phyloP scores from a whole-genome alignment of 1,140 invertebrate species.

The Drosophila bipectinata region DNA sequence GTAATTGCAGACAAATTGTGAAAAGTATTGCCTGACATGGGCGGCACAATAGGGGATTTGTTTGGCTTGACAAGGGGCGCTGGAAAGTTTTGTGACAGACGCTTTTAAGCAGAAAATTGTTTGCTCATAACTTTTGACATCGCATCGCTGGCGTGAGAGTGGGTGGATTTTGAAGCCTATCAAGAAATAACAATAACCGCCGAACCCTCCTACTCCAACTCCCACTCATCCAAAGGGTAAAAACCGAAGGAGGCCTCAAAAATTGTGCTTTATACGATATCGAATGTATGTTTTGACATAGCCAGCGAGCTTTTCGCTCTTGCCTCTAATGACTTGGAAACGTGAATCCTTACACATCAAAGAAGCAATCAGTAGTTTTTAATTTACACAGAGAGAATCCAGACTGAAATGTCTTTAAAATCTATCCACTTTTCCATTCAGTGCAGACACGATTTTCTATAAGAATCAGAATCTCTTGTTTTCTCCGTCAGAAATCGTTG shows the following conservation, averaged over 20 bases:
- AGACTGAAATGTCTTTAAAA: not conserved
- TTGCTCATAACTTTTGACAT: constrained; percentile 75
- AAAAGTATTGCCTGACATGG: constrained; percentile 51
- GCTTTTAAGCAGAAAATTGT: constrained; percentile 81
- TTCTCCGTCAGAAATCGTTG: constrained; percentile 13
- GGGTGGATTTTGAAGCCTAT: constrained; percentile 33
- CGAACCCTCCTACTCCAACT: not conserved
- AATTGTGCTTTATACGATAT: constrained; percentile 30
- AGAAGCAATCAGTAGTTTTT: not conserved
- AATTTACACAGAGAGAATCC: constrained; percentile 7
- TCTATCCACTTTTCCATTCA: not conserved
- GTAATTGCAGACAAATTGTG: constrained; percentile 76
- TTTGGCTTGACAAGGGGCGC: constrained; percentile 66
- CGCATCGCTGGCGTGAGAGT: not conserved
- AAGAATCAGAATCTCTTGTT: constrained; percentile 14
- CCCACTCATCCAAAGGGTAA: constrained; percentile 5
- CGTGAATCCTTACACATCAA: constrained; percentile 21
- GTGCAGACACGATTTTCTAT: not conserved
- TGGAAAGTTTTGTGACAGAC: constrained; percentile 75
- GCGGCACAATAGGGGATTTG: constrained; percentile 41
- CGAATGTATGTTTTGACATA: constrained; percentile 20
- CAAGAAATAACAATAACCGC: constrained; percentile 43
- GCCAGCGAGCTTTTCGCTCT: constrained; percentile 3
- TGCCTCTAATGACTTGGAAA: constrained; percentile 41
- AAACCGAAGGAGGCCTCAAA: constrained; percentile 11